These are phyloP conservation scores for Holothuria leucospilota DNA, from an alignment of 53 echinoderm and acorn worm genomes.

Conservation along the genomic window DNA sequence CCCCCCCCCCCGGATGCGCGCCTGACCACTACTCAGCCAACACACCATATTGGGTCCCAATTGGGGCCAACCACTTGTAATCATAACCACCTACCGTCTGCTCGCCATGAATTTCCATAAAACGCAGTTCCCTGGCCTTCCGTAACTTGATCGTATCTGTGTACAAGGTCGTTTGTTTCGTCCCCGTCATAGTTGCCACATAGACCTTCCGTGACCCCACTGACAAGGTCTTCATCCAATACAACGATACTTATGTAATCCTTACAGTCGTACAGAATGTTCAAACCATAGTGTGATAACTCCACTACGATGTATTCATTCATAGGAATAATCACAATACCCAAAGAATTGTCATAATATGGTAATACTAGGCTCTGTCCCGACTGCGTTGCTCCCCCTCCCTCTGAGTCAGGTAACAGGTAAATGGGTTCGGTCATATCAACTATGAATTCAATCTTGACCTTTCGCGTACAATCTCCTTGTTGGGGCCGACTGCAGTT, in stretches of 20 bases:
- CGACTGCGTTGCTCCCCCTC: not conserved
- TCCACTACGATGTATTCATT: conserved; percentile 27
- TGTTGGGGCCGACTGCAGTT: not conserved
- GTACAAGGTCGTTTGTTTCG: not conserved
- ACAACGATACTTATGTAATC: conserved; percentile 12
- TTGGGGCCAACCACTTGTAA: no score
- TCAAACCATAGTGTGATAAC: conserved; percentile 2
- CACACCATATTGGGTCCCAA: no score
- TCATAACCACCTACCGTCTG: not conserved
- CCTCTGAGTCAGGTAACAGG: conserved; percentile 1
- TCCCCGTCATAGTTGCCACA: conserved; percentile 19
- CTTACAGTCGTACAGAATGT: conserved; percentile 14
- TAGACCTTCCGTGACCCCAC: not conserved
- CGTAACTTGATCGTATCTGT: conserved; percentile 7
- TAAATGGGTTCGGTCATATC: conserved; percentile 12
- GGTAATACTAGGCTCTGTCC: not conserved
- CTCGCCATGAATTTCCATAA: conserved; percentile 23
- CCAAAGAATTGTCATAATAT: not conserved
- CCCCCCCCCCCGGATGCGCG: no score
- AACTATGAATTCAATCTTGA: conserved; percentile 17
- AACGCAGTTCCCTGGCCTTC: not conserved
- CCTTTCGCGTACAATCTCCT: conserved; percentile 9
- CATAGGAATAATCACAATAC: conserved; percentile 26
- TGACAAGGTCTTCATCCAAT: not conserved
- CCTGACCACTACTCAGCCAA: no score